phyloP scores from a whole-genome alignment of 2,888 invertebrate genomes.

The Drosophila glabriapex region DNA sequence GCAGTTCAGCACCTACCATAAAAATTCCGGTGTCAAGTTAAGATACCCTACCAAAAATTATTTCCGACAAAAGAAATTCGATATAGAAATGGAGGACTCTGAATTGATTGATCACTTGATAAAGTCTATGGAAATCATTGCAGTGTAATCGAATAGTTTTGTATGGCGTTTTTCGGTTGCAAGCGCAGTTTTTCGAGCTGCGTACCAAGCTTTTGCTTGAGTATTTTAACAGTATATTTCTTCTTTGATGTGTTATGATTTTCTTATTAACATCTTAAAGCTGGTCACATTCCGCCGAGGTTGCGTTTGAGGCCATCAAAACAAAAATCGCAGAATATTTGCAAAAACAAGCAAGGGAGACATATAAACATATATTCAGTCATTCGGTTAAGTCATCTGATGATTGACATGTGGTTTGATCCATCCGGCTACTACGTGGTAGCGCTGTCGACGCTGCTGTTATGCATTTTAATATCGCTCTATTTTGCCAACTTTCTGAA shows the following conservation, averaged over 20 bases:
- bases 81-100: not conserved
- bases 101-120: not conserved
- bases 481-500: conserved; percentile 73
- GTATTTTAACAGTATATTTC: conserved; percentile 21
- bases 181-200: not conserved
- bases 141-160: not conserved
- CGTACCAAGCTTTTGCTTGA: not conserved
- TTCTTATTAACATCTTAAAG: not conserved
- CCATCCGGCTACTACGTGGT: conserved; percentile 69
- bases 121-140: not conserved
- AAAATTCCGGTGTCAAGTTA: not conserved
- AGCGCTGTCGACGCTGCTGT: conserved; percentile 64
- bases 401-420: conserved; percentile 53
- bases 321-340: conserved; percentile 27
- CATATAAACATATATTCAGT: not conserved
- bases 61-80: not conserved
- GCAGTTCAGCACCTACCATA: no score
- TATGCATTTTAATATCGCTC: conserved; percentile 71
- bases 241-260: not conserved
- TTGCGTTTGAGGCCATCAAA: conserved; percentile 30
- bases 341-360: not conserved
- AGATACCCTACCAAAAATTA: not conserved
- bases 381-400: not conserved
- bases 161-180: not conserved
- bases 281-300: conserved; percentile 29